Conservation (phyloP, 2,888 invertebrate species). For the Bedellia somnulentella region DNA sequence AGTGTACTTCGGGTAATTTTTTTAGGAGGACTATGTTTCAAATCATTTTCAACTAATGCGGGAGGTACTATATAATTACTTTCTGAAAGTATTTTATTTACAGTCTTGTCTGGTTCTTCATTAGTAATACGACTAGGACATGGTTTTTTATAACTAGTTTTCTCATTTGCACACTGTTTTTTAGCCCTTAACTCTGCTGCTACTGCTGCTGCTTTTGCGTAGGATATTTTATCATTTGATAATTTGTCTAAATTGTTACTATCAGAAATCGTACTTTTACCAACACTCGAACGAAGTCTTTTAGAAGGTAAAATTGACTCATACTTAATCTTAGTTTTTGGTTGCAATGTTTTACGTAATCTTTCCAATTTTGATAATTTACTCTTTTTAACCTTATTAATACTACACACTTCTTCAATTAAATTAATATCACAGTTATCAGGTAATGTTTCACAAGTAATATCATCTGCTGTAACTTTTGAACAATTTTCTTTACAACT, state of each 20-base stretch:
- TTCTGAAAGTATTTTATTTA: too few species aligned
- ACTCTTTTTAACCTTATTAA: constrained; percentile 7
- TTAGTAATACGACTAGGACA: too few species aligned
- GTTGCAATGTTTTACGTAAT: constrained; percentile 22
- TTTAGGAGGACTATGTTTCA: too few species aligned
- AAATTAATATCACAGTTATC: constrained; percentile 3
- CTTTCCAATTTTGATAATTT: constrained; percentile 28
- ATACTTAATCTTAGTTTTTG: constrained; percentile 28
- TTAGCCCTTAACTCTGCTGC: constrained; percentile 6
- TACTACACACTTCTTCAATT: constrained; percentile 1
- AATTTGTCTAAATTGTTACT: too few species aligned
- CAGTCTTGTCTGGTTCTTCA: too few species aligned
- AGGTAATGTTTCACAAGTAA: background rate
- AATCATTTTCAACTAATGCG: too few species aligned
- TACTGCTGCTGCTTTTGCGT: constrained; percentile 4
- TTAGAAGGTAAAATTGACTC: constrained; percentile 3
- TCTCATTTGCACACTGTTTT: too few species aligned
- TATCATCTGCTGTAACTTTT: background rate
- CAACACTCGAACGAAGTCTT: background rate
- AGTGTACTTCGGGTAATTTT: too few species aligned
- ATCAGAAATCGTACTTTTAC: too few species aligned
- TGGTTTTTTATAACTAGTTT: too few species aligned
- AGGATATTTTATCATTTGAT: constrained; percentile 3
- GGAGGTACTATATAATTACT: too few species aligned
- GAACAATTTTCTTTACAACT: too few species aligned